Percentiles rank a stretch among this genome's conserved stretches.
Evolutionary conservation across 2,113 vertebrate species (phyloP).

Genomic region (Triplophysa dalaica): DNA sequence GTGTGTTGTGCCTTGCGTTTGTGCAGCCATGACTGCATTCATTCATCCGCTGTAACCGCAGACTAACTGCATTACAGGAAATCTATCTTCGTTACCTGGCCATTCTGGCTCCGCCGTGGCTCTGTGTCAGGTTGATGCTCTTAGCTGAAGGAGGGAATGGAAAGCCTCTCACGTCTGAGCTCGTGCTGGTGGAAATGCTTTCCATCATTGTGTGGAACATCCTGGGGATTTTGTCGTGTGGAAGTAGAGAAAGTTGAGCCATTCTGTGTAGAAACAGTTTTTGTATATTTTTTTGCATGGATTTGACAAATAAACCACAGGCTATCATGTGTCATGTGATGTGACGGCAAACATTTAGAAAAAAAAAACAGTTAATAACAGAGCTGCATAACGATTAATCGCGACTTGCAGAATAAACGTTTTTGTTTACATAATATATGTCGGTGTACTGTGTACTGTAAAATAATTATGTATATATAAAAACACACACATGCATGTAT

Average conservation of each 20-base stretch:
- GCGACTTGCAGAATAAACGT: no score
- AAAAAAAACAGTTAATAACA: no score
- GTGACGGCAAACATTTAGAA: no score
- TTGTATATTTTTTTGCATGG: background rate
- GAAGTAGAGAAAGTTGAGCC: background rate
- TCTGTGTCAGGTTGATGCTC: constrained; percentile 20
- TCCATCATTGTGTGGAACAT: background rate
- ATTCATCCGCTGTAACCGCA: constrained; percentile 20
- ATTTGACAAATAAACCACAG: no score
- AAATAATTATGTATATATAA: no score
- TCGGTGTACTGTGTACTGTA: no score
- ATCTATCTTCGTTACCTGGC: constrained; percentile 48
- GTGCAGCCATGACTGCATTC: constrained; percentile 23
- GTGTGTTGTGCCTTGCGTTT: background rate
- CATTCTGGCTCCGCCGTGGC: constrained; percentile 32
- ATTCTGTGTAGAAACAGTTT: background rate
- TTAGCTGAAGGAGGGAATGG: constrained; percentile 14
- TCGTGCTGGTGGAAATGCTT: constrained; percentile 14
- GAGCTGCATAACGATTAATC: no score
- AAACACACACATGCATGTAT: no score
- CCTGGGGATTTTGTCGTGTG: background rate
- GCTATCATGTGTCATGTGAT: no score
- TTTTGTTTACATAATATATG: no score
- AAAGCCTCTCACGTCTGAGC: background rate
- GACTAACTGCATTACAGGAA: constrained; percentile 50